Base-by-base conservation (phyloP, 1,140 invertebrate genomes). In the Nasonia giraulti region DNA sequence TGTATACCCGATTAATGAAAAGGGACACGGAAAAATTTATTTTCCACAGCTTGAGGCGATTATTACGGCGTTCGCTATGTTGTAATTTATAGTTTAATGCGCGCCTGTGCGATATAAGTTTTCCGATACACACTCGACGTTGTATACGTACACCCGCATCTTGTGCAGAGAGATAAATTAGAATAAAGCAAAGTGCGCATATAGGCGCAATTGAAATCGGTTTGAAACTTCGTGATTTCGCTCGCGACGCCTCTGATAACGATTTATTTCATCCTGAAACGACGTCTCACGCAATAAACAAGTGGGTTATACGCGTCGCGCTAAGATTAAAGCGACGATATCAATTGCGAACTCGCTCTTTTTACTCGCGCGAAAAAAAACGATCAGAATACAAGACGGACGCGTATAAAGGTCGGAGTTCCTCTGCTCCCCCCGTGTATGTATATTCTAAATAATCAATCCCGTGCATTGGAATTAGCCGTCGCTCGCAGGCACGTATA, bases 391-490 rank as follows among this genome's bases (percentile, higher is more conserved):
- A 37, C n/a, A n/a, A 27, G 27, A 37, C 33, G 3, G 5, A 3
- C 33, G 55, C 55, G 55, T 44, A 37, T 7, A 62, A 55, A 27
- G 44, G 71, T 62, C 27, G 33, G 4, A n/a, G 17, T 40, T 31
- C 23, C 31, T 31, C 27, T 1, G n/a, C 10, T 31, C 10, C 20
- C 1, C 31, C 20, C 33, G n/a, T 17, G 14, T 33, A 40, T 20
- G 44, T 47, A 11, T 55, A n/a, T 37, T 81, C 47, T 85, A 78
- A 85, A 85, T 85, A 85, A 85, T 82, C 62, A 85, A 85, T 11
- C 23, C 3, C 62, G 20, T 12, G 44, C 37, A 77, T 81, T 73
- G 37, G 84, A 78, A 85, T 85, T 77, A 83, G 62, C 78, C 50
- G 55, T 47, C 47, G 27, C 23, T 55, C n/a, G 20, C 10, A 81